These are phyloP conservation scores for Phymatocera aterrima DNA, from an alignment of 2,888 invertebrate genomes.

Conservation along the genomic window DNA sequence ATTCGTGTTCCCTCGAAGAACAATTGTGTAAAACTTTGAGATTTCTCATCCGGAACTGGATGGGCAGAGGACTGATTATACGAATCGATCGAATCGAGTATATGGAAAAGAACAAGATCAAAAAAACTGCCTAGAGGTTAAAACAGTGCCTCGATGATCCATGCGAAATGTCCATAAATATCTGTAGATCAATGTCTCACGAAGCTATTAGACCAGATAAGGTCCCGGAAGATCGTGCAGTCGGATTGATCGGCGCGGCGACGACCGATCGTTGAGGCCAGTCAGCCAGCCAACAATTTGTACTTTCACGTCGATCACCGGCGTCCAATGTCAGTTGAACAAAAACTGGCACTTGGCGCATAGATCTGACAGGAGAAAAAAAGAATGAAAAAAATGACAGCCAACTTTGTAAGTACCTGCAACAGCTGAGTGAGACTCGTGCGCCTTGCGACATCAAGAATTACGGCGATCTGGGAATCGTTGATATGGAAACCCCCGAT, in stretches of 20 bases:
- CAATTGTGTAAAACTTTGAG: no score
- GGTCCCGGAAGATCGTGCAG: slow-evolving; percentile 12
- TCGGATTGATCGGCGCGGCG: background rate
- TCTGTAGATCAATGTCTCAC: no score
- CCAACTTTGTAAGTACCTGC: background rate
- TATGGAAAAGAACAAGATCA: no score
- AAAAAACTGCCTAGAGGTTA: background rate
- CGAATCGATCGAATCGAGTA: background rate
- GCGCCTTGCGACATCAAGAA: slow-evolving; percentile 7
- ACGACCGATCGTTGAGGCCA: slow-evolving; percentile 25
- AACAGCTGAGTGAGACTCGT: background rate
- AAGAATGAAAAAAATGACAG: background rate
- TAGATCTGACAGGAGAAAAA: background rate
- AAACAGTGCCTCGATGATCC: background rate
- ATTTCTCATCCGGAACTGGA: background rate
- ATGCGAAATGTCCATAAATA: slow-evolving; percentile 14
- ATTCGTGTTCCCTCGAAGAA: no score
- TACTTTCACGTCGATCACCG: slow-evolving; percentile 40
- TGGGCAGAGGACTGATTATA: background rate
- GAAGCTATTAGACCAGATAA: slow-evolving; percentile 36
- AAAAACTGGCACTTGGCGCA: slow-evolving; percentile 27
- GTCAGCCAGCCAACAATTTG: background rate
- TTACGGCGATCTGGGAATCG: background rate
- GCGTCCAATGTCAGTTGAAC: slow-evolving; percentile 31
- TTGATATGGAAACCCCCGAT: background rate